Percentiles rank a stretch among this genome's conserved stretches.
Conservation (phyloP, 2,113 vertebrate genomes). For the Sinocyclocheilus maitianheensis region DNA sequence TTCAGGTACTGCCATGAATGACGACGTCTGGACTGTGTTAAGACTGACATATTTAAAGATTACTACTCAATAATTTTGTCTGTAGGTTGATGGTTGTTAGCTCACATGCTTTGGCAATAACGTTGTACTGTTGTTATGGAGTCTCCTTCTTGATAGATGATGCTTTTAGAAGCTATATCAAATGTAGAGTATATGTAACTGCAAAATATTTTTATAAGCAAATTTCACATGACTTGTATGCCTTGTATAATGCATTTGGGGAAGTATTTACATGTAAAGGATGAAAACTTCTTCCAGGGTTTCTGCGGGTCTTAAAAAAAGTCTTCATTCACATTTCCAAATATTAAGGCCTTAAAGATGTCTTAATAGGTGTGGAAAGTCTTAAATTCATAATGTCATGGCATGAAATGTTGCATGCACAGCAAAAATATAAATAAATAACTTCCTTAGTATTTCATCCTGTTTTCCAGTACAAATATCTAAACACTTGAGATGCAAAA, state of each 20-base stretch:
- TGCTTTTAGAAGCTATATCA: neutral
- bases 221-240: neutral
- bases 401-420: too few species aligned
- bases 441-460: too few species aligned
- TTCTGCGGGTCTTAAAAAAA: too few species aligned
- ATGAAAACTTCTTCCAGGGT: neutral
- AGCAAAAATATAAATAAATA: too few species aligned
- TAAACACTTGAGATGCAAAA: too few species aligned
- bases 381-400: too few species aligned
- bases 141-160: neutral
- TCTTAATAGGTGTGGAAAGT: too few species aligned
- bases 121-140: neutral
- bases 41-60: neutral
- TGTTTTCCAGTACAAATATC: too few species aligned
- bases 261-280: neutral
- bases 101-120: neutral
- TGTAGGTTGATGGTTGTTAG: constrained; percentile 22
- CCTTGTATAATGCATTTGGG: neutral
- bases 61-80: neutral
- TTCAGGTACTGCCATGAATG: neutral
- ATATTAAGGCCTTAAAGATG: too few species aligned
- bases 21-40: constrained; percentile 9
- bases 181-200: neutral
- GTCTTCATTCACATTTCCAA: too few species aligned
- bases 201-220: neutral